Conservation (phyloP, 2,888 invertebrate genomes). For the Parnassius mnemosyne region DNA sequence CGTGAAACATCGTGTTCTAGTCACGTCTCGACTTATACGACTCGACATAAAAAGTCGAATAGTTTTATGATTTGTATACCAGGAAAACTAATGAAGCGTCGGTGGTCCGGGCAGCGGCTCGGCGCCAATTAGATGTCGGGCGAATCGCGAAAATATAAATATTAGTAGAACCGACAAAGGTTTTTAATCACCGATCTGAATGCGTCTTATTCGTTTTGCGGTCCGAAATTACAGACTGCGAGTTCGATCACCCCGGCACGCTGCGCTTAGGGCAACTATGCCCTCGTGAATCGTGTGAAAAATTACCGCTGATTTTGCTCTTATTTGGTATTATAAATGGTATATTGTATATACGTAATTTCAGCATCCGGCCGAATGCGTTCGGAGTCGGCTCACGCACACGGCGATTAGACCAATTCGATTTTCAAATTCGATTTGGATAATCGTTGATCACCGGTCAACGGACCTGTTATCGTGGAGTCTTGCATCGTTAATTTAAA, state of each 20-base stretch:
- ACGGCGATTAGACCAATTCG: slow-evolving; percentile 32
- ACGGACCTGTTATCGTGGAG: slow-evolving; percentile 31
- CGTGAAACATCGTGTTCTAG: slow-evolving; percentile 37
- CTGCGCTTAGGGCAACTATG: slow-evolving; percentile 78
- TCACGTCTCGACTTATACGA: slow-evolving; percentile 67
- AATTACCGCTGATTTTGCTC: slow-evolving; percentile 72
- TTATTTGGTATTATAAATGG: slow-evolving; percentile 72
- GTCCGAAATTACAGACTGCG: slow-evolving; percentile 78
- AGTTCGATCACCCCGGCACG: slow-evolving; percentile 74
- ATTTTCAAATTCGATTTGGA: slow-evolving; percentile 24
- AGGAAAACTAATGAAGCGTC: slow-evolving; percentile 75
- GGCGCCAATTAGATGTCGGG: slow-evolving; percentile 78
- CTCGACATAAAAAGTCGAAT: slow-evolving; percentile 61
- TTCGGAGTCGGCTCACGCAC: slow-evolving; percentile 41
- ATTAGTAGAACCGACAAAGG: slow-evolving; percentile 81
- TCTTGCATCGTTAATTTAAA: not conserved
- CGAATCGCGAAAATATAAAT: slow-evolving; percentile 80
- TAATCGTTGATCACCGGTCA: slow-evolving; percentile 38
- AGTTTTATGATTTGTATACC: slow-evolving; percentile 71
- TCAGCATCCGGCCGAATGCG: slow-evolving; percentile 63
- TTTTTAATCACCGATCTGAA: slow-evolving; percentile 79
- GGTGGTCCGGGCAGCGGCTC: slow-evolving; percentile 65
- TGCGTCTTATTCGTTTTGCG: slow-evolving; percentile 78
- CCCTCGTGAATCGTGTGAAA: slow-evolving; percentile 76
- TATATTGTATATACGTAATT: slow-evolving; percentile 70